Base-by-base conservation (phyloP, 2,888 invertebrate species). In the Gymnoscelis rufifasciata region DNA sequence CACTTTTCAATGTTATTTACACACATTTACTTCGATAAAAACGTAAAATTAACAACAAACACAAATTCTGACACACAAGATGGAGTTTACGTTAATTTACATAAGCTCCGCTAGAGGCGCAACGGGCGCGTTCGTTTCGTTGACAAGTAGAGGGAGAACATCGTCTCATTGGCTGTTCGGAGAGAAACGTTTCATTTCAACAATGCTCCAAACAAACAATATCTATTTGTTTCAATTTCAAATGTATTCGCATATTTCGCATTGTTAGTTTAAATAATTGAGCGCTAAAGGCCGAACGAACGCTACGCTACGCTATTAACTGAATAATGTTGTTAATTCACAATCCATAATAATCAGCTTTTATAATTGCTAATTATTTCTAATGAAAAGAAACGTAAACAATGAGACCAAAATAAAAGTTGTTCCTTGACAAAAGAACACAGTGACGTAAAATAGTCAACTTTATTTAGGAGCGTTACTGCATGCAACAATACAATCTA, bases 21-120 rank as follows among this genome's bases (percentile, higher is more conserved):
- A 66, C 65, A 76, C 71, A 80, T 73, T 78, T 61, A 62, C 64
- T 64, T 33, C n/a, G 68, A 59, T 71, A 81, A 81, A 79, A 71
- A 71, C 76, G 75, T 68, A 77, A 84, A 78, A 82, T 71, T 76
- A 83, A 80, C 83, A 88, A 89, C 88, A 89, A 88, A 89, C 89
- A 88, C 89, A 90, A 90, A 41, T 90, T 90, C 90, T 90, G 90
- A 90, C 81, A 83, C 54, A 57, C 88, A 90, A 90, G 88, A 90
- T 90, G 90, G 90, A 90, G 90, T 89, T 87, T 83, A 84, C 76
- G 74, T 70, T 83, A 88, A 83, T 90, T 88, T 74, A 59, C 68
- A 66, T 77, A 80, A 77, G 68, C 70, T 59, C 71, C 89, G 79
- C 82, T 43, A 67, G 81, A 62, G 78, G 89, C 90, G 90, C 83